Percentiles rank a stretch among this genome's conserved stretches.
These are phyloP conservation scores for Albula goreensis DNA, from an alignment of 2,113 vertebrate genomes.

Conservation along the genomic window DNA sequence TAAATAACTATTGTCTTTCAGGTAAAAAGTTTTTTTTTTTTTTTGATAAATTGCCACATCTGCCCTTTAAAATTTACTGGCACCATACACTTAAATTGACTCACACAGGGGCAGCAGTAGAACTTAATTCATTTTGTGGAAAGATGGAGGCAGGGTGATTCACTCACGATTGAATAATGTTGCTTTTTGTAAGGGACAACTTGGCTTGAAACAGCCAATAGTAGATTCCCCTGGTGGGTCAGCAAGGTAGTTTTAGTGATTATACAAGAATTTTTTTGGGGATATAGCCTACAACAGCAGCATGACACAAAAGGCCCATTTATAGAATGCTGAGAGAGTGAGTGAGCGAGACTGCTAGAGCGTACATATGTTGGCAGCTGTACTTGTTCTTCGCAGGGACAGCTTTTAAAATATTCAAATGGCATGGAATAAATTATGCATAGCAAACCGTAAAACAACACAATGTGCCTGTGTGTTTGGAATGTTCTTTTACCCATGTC, in stretches of 20 bases:
- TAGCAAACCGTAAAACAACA: slow-evolving; percentile 17
- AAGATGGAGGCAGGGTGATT: neutral
- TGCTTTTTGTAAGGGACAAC: neutral
- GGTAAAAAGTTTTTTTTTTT: neutral
- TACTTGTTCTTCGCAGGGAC: slow-evolving; percentile 10
- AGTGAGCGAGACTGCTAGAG: neutral
- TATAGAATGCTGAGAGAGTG: neutral
- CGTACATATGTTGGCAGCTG: neutral
- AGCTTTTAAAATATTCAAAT: slow-evolving; percentile 22
- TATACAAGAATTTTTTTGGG: neutral
- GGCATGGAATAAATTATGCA: slow-evolving; percentile 22
- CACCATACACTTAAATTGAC: neutral
- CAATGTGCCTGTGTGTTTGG: neutral
- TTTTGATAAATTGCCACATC: too few relatives aligned
- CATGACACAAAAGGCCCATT: neutral
- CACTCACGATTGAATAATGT: neutral
- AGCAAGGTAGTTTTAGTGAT: neutral
- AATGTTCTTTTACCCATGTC: neutral
- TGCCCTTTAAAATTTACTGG: neutral
- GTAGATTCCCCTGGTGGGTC: neutral
- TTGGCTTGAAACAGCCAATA: too few relatives aligned
- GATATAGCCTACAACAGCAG: neutral
- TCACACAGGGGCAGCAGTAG: neutral
- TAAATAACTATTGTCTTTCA: neutral
- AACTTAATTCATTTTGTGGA: neutral